Conservation (phyloP, 2,113 vertebrate species). For the Entelurus aequoreus region DNA sequence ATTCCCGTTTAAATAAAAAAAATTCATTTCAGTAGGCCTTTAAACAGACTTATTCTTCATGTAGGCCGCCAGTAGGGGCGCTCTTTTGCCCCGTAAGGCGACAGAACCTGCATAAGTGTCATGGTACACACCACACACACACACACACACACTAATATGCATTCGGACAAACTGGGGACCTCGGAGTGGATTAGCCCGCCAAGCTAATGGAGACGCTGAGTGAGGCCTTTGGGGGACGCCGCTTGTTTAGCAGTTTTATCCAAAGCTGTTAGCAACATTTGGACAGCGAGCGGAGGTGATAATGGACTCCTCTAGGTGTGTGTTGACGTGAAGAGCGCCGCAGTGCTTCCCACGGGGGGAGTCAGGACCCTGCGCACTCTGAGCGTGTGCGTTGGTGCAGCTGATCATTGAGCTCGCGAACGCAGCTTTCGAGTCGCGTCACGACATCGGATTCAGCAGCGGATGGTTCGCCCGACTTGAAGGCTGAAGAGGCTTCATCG, state of each 20-base stretch:
- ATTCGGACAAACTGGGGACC: conserved; percentile 10
- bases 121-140: not conserved
- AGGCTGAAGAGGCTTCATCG: conserved; percentile 22
- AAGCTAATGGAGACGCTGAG: conserved; percentile 37
- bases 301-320: conserved; percentile 32
- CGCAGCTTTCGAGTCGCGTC: conserved; percentile 35
- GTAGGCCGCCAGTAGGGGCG: no score
- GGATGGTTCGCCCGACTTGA: conserved; percentile 7
- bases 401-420: conserved; percentile 2
- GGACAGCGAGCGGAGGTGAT: conserved; percentile 41
- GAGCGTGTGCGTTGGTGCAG: conserved; percentile 13
- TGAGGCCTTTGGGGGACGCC: conserved; percentile 33
- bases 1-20: no score
- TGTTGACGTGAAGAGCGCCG: conserved; percentile 33
- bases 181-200: conserved; percentile 38
- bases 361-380: not conserved
- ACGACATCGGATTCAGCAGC: conserved; percentile 27
- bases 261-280: conserved; percentile 31
- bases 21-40: no score
- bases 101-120: conserved; percentile 10
- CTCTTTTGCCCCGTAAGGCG: no score
- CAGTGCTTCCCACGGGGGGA: not conserved
- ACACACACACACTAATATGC: conserved; percentile 7
- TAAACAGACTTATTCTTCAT: no score
- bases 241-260: conserved; percentile 29